A percentile compares a stretch with the other conserved stretches of the same genome.
Conservation (phyloP, 2,113 vertebrate genomes). For the Cricetomys ansorgei region DNA sequence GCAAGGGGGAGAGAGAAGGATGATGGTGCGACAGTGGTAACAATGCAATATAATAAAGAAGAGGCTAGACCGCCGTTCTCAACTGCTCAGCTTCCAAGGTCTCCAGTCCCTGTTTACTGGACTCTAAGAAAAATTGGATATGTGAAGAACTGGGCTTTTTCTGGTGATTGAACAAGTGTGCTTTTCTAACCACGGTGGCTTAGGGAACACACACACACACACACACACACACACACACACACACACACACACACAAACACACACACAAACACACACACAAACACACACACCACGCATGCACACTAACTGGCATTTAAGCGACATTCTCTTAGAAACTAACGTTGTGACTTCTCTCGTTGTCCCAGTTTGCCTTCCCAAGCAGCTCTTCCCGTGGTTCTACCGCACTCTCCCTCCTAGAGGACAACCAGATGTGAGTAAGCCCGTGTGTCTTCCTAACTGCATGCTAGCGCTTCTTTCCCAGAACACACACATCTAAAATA, state of each 20-base stretch:
- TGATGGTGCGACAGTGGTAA: too few relatives aligned
- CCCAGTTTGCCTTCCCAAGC: neutral
- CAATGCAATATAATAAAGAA: neutral
- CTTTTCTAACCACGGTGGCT: neutral
- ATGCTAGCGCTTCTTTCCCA: neutral
- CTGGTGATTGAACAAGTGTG: neutral
- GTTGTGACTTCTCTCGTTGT: neutral
- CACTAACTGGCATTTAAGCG: conserved; percentile 40
- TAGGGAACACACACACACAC: neutral
- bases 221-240: neutral
- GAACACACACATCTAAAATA: neutral
- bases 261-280: neutral
- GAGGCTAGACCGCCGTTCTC: neutral
- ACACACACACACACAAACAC: neutral
- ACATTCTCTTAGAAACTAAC: neutral
- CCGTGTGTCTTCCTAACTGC: neutral
- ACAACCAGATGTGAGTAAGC: conserved; percentile 14
- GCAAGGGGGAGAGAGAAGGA: neutral
- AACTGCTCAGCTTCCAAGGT: neutral
- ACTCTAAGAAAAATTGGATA: neutral
- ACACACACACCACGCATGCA: neutral
- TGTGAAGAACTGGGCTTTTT: neutral
- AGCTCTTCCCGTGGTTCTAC: neutral
- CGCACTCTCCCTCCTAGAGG: neutral
- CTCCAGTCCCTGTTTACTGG: neutral